Evolutionary conservation across 1,140 invertebrate species (phyloP).

Genomic region (Ceratina calcarata): DNA sequence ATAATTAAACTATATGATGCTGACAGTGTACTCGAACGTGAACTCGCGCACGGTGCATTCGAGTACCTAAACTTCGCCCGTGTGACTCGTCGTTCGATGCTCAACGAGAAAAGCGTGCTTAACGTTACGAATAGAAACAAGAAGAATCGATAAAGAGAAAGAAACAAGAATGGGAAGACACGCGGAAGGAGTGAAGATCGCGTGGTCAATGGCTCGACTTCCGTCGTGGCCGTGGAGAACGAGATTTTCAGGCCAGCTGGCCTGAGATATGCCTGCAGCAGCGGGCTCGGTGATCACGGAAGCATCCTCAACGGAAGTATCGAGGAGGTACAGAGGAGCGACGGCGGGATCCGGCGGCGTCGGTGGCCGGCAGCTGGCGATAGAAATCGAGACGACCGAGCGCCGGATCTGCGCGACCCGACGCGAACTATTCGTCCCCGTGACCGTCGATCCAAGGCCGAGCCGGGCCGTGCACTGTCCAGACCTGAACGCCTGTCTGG

Average conservation of each 20-base stretch:
- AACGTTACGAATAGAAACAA: neutral
- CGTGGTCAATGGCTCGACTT: conserved; percentile 15
- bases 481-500: conserved; percentile 78
- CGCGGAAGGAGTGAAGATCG: conserved; percentile 17
- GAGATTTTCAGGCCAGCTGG: conserved; percentile 49
- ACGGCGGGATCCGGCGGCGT: conserved; percentile 27
- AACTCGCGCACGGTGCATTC: neutral
- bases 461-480: conserved; percentile 81
- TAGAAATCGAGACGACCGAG: conserved; percentile 44
- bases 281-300: conserved; percentile 28
- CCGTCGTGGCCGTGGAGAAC: conserved; percentile 31
- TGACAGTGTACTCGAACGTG: neutral
- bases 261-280: conserved; percentile 61
- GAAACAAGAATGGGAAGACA: neutral
- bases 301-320: conserved; percentile 16
- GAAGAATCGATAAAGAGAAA: neutral
- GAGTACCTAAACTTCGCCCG: neutral
- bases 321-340: conserved; percentile 41
- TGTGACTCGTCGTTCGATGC: neutral
- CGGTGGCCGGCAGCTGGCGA: conserved; percentile 8
- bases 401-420: conserved; percentile 65
- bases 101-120: neutral
- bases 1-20: conserved; percentile 38
- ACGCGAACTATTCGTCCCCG: conserved; percentile 66
- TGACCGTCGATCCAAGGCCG: conserved; percentile 67